phyloP scores from a whole-genome alignment of 2,797 vertebrate species.

The Hydrophis major region DNA sequence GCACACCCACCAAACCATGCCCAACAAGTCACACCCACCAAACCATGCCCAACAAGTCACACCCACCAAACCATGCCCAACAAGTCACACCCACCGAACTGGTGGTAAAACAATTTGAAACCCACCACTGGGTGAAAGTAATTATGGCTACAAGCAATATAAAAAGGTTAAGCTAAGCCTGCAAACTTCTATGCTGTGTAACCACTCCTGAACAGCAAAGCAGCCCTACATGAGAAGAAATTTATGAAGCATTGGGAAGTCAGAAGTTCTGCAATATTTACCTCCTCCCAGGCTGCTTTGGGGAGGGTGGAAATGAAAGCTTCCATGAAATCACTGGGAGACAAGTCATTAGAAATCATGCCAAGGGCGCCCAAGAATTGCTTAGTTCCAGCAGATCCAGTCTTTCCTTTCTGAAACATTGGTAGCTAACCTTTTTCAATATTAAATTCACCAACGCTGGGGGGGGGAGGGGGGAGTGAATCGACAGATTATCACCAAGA shows the following conservation, averaged over 20 bases:
- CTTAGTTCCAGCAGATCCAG: neutral
- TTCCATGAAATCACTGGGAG: neutral
- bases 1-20: no score
- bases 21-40: no score
- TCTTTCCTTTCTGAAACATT: neutral
- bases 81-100: no score
- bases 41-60: no score
- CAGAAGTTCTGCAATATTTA: neutral
- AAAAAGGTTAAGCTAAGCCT: constrained; percentile 2
- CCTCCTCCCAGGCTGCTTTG: neutral
- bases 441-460: neutral
- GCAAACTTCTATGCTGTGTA: neutral
- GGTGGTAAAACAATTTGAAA: no score
- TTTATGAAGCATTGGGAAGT: neutral
- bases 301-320: neutral
- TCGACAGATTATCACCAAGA: neutral
- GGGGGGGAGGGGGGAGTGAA: neutral
- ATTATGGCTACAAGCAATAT: constrained; percentile 44
- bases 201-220: neutral
- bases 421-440: neutral
- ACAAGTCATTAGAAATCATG: neutral
- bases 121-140: constrained; percentile 41
- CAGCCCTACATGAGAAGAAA: neutral
- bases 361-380: neutral
- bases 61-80: no score